Conservation (phyloP, 1,140 invertebrate species). For the Bombus pascuorum region DNA sequence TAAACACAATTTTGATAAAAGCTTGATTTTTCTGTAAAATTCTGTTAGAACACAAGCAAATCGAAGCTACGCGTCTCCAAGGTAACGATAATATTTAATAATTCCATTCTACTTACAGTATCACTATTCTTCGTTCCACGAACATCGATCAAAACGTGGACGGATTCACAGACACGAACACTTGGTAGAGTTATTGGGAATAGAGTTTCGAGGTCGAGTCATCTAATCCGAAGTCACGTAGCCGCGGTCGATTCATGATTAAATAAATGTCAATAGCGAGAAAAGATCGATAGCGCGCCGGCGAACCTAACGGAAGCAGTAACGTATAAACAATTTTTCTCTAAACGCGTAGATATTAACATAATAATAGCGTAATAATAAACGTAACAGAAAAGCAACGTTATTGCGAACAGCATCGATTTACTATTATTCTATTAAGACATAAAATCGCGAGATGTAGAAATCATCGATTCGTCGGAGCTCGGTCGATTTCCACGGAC, state of each 20-base stretch:
- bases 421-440: slow-evolving; percentile 32
- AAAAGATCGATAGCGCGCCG: slow-evolving; percentile 31
- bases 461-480: slow-evolving; percentile 9
- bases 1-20: background rate
- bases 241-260: background rate
- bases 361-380: too few species aligned
- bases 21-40: background rate
- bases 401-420: background rate
- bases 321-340: too few species aligned
- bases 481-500: slow-evolving; percentile 1
- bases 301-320: background rate
- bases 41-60: background rate
- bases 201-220: slow-evolving; percentile 47
- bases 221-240: slow-evolving; percentile 47
- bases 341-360: too few species aligned
- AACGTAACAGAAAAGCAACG: background rate
- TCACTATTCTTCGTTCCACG: background rate
- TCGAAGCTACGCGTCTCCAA: too few species aligned
- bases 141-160: background rate
- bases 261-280: slow-evolving; percentile 50
- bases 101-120: background rate
- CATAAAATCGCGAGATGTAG: slow-evolving; percentile 12
- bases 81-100: background rate
- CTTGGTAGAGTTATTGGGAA: slow-evolving; percentile 32
- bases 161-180: background rate